These are phyloP conservation scores for Thymelicus lineola DNA, from an alignment of 2,888 invertebrate species.

Conservation along the genomic window DNA sequence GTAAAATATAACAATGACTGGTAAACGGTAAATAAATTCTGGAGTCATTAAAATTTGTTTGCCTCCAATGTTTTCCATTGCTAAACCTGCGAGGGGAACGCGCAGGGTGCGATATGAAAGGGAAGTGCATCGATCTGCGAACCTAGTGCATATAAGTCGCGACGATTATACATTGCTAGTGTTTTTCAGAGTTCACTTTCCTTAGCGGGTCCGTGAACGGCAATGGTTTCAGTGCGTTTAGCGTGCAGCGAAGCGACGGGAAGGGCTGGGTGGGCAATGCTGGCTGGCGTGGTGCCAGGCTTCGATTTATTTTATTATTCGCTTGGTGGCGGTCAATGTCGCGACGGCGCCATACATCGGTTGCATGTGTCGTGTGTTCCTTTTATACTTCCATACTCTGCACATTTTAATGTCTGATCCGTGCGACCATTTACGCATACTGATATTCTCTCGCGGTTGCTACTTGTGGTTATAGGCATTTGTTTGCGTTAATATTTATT, in stretches of 20 bases:
- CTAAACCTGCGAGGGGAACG: conserved; percentile 37
- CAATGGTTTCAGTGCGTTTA: conserved; percentile 33
- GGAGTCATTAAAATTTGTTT: conserved; percentile 30
- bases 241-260: conserved; percentile 59
- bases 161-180: conserved; percentile 37
- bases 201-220: conserved; percentile 9
- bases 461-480: neutral
- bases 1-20: conserved; percentile 19
- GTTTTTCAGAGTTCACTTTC: conserved; percentile 37
- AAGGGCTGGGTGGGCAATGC: conserved; percentile 60
- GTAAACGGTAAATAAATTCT: conserved; percentile 3
- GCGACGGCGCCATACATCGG: conserved; percentile 71
- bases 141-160: conserved; percentile 20
- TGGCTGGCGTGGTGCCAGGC: conserved; percentile 78
- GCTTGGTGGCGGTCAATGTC: conserved; percentile 82
- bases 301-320: conserved; percentile 82
- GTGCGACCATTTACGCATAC: conserved; percentile 42
- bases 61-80: conserved; percentile 21
- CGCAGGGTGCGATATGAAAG: conserved; percentile 59
- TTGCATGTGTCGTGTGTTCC: conserved; percentile 66
- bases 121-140: conserved; percentile 59
- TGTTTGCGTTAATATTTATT: neutral
- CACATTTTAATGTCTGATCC: conserved; percentile 56
- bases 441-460: conserved; percentile 37
- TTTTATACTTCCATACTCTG: conserved; percentile 57